Evolutionary conservation across 2,113 vertebrate genomes (phyloP).

Genomic region (Heteronetta atricapilla): DNA sequence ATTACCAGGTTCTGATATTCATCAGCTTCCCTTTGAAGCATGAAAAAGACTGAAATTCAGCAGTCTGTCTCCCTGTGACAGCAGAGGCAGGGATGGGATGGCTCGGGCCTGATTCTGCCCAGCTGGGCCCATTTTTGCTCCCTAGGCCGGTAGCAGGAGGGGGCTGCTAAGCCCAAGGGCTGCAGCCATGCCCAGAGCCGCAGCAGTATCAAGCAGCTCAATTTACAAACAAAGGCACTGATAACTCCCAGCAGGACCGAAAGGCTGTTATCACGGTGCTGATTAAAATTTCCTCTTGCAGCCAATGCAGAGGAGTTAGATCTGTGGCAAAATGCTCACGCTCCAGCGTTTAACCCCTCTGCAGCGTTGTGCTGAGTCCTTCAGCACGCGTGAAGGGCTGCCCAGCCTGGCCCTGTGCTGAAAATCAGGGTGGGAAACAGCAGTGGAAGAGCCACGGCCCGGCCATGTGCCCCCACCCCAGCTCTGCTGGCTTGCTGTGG

Average conservation of each 20-base stretch:
- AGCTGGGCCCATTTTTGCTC: neutral
- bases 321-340: neutral
- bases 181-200: neutral
- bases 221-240: slow-evolving; percentile 51
- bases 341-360: neutral
- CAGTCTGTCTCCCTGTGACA: neutral
- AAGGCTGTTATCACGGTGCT: neutral
- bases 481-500: neutral
- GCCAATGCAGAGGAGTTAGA: neutral
- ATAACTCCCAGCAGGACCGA: slow-evolving; percentile 13
- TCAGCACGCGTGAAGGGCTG: neutral
- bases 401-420: neutral
- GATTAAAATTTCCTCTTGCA: slow-evolving; percentile 17
- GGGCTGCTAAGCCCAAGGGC: neutral
- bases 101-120: neutral
- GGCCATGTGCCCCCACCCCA: neutral
- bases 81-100: neutral
- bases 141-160: rapidly evolving
- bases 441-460: neutral
- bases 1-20: slow-evolving; percentile 23
- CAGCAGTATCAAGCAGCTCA: neutral
- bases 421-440: neutral
- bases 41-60: neutral
- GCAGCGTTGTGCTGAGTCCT: neutral
- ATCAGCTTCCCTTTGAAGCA: slow-evolving; percentile 11